phyloP scores from a whole-genome alignment of 1,140 invertebrate genomes.

The Bombus haemorrhoidalis region DNA sequence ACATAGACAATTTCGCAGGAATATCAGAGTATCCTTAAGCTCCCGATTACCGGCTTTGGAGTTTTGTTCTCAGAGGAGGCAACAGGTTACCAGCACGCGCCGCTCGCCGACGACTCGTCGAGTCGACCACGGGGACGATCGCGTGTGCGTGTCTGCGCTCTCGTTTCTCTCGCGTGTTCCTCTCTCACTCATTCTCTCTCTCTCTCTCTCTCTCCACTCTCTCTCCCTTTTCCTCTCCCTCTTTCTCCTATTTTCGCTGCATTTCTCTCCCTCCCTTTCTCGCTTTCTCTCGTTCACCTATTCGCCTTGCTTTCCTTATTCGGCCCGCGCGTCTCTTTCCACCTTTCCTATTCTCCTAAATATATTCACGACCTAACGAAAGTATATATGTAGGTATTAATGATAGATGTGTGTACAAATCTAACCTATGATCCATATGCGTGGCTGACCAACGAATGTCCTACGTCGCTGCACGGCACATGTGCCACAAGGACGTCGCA shows the following conservation, averaged over 20 bases:
- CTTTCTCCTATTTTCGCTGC: background rate
- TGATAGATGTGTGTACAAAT: constrained; percentile 43
- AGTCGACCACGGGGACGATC: constrained; percentile 59
- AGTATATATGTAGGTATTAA: background rate
- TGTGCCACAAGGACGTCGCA: constrained; percentile 35
- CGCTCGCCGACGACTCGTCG: constrained; percentile 55
- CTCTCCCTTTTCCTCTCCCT: background rate
- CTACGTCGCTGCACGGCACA: constrained; percentile 29
- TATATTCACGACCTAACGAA: background rate
- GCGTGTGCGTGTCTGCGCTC: constrained; percentile 64
- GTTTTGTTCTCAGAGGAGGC: constrained; percentile 66
- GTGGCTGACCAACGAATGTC: constrained; percentile 43
- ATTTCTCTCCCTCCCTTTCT: background rate
- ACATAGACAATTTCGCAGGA: constrained; percentile 38
- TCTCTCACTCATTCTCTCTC: constrained; percentile 36
- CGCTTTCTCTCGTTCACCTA: constrained; percentile 7
- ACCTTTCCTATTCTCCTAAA: background rate
- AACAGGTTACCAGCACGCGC: constrained; percentile 70
- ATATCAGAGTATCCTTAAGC: constrained; percentile 67
- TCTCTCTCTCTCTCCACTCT: background rate
- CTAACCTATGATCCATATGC: constrained; percentile 81
- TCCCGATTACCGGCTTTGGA: constrained; percentile 68
- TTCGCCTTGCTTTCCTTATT: background rate
- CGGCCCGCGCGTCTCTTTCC: background rate
- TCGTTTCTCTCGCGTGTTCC: constrained; percentile 61